Conservation (phyloP, 2,113 vertebrate species). For the Cheilinus undulatus region DNA sequence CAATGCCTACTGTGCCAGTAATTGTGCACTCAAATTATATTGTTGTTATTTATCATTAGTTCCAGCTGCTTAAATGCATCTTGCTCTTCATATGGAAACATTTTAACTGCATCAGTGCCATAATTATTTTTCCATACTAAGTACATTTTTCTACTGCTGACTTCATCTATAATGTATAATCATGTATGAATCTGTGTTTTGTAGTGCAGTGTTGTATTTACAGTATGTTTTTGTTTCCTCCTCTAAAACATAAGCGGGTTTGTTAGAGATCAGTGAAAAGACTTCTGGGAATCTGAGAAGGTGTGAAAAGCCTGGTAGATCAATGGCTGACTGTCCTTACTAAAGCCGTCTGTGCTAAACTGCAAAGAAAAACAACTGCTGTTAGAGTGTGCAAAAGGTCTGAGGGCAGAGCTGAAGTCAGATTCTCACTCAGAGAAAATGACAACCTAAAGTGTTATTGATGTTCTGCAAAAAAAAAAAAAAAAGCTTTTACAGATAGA, state of each 20-base stretch:
- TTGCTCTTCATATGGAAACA: no score
- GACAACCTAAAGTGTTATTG: constrained; percentile 18
- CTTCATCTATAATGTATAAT: no score
- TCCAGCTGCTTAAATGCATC: no score
- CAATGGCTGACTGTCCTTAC: constrained; percentile 63
- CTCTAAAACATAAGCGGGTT: constrained; percentile 36
- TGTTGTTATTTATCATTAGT: no score
- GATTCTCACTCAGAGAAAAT: constrained; percentile 1
- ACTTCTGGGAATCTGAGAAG: constrained; percentile 64
- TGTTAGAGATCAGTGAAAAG: constrained; percentile 50
- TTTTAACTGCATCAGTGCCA: no score
- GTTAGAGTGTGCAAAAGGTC: constrained; percentile 36
- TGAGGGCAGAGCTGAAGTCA: constrained; percentile 2
- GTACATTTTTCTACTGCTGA: no score
- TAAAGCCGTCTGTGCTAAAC: constrained; percentile 18
- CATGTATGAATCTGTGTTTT: no score
- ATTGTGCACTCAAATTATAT: no score
- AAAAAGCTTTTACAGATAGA: constrained; percentile 1
- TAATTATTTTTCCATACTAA: no score
- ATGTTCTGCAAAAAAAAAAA: constrained; percentile 14
- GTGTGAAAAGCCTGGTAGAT: constrained; percentile 67
- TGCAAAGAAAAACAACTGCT: constrained; percentile 45
- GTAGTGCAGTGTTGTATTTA: constrained; percentile 3
- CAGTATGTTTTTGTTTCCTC: neutral
- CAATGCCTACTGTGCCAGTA: no score